These are phyloP conservation scores for Steromphala cineraria DNA, from an alignment of 2,888 invertebrate genomes.

Conservation along the genomic window DNA sequence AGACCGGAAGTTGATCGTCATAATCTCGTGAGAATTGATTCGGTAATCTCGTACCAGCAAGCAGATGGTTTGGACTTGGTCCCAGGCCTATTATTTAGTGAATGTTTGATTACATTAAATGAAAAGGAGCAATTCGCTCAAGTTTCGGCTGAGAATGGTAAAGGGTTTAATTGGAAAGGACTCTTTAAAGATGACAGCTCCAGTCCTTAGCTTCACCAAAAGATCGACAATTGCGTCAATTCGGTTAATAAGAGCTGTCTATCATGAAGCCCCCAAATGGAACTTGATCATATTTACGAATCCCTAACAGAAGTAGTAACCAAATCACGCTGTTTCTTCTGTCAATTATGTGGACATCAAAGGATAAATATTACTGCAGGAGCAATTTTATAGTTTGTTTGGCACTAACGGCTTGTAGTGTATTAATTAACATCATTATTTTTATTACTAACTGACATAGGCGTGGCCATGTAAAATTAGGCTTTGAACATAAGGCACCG, in stretches of 20 bases:
- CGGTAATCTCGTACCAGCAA: not conserved
- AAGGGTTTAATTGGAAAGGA: not conserved
- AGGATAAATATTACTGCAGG: too few relatives aligned
- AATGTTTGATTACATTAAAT: not conserved
- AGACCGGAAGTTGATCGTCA: not conserved
- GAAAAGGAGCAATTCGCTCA: not conserved
- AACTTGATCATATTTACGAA: not conserved
- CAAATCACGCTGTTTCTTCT: not conserved
- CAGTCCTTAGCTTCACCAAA: not conserved
- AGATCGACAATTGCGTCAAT: not conserved
- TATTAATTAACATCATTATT: too few relatives aligned
- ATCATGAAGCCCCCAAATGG: not conserved
- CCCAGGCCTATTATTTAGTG: not conserved
- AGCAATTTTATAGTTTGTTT: too few relatives aligned
- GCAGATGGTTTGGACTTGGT: not conserved
- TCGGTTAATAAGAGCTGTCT: not conserved
- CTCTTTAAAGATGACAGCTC: too few relatives aligned
- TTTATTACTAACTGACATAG: too few relatives aligned
- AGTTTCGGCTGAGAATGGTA: not conserved
- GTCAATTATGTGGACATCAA: too few relatives aligned
- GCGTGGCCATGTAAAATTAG: too few relatives aligned
- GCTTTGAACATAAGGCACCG: too few relatives aligned
- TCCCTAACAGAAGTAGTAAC: not conserved
- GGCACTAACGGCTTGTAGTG: too few relatives aligned
- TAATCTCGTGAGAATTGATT: conserved; percentile 8